phyloP scores from a whole-genome alignment of 2,797 vertebrate species.

The Crocodylus rhombifer region DNA sequence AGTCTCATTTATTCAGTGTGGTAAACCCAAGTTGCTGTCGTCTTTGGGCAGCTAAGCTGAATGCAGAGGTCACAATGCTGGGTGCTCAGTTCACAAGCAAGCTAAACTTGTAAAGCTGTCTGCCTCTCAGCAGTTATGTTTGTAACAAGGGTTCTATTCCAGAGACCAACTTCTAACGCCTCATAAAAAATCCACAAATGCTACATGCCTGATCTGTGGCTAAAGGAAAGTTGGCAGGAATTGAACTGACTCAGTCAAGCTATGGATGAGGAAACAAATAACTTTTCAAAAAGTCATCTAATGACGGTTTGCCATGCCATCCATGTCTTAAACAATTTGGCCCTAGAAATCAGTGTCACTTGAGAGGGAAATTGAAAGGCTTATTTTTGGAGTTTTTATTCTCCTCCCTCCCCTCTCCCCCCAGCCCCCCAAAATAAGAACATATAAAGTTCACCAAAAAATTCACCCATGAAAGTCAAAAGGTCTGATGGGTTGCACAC shows the following conservation, averaged over 20 bases:
- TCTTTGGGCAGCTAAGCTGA: background rate
- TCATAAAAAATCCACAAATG: background rate
- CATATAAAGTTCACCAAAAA: background rate
- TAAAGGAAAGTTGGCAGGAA: slow-evolving; percentile 9
- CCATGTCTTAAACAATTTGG: background rate
- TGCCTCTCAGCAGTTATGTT: background rate
- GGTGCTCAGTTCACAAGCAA: background rate
- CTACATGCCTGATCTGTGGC: background rate
- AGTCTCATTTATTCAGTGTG: background rate
- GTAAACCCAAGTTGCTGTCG: background rate
- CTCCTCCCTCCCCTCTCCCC: background rate
- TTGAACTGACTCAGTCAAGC: background rate
- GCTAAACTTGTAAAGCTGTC: background rate
- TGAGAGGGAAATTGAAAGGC: background rate
- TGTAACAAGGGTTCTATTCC: background rate
- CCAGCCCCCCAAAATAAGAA: background rate
- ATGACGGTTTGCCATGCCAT: background rate
- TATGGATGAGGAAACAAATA: background rate
- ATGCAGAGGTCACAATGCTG: slow-evolving; percentile 4
- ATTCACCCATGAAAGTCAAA: background rate
- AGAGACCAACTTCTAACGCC: background rate
- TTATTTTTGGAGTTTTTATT: background rate
- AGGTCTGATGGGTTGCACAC: background rate
- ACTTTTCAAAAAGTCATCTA: background rate
- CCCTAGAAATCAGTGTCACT: background rate